Percentiles rank a stretch among this genome's conserved stretches.
phyloP scores from a whole-genome alignment of 1,140 invertebrate genomes.

The Papilio dardanus region DNA sequence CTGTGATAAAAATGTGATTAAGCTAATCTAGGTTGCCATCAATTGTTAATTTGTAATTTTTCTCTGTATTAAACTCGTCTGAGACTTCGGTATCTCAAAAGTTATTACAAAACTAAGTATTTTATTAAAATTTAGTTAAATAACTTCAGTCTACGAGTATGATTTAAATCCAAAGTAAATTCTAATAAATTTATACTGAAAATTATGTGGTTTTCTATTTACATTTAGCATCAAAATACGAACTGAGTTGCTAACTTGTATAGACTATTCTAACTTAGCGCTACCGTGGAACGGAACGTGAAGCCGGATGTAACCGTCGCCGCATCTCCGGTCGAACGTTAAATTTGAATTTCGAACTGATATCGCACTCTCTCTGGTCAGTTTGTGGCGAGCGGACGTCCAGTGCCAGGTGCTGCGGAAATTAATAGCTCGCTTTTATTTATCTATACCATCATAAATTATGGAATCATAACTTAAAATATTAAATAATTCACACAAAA shows the following conservation, averaged over 20 bases:
- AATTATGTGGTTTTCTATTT: no score
- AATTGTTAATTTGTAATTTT: no score
- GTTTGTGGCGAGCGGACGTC: conserved; percentile 49
- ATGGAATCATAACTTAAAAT: neutral
- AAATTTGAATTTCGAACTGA: conserved; percentile 67
- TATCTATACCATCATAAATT: neutral
- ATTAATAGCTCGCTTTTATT: conserved; percentile 43
- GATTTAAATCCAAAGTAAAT: no score
- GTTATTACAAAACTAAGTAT: no score
- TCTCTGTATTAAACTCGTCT: no score
- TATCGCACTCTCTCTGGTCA: conserved; percentile 49
- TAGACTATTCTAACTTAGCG: conserved; percentile 25
- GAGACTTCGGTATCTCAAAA: no score
- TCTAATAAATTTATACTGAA: no score
- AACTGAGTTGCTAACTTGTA: conserved; percentile 20
- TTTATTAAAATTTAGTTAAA: no score
- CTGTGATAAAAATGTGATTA: no score
- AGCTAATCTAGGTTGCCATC: no score
- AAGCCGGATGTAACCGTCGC: conserved; percentile 52
- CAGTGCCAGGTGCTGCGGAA: conserved; percentile 40
- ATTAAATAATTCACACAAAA: neutral
- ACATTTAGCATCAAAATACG: neutral
- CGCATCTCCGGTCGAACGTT: conserved; percentile 63
- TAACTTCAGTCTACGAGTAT: no score
- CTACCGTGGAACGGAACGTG: conserved; percentile 28